Base-by-base conservation (phyloP, 2,797 vertebrate species). In the Gadopsis bispinosus region DNA sequence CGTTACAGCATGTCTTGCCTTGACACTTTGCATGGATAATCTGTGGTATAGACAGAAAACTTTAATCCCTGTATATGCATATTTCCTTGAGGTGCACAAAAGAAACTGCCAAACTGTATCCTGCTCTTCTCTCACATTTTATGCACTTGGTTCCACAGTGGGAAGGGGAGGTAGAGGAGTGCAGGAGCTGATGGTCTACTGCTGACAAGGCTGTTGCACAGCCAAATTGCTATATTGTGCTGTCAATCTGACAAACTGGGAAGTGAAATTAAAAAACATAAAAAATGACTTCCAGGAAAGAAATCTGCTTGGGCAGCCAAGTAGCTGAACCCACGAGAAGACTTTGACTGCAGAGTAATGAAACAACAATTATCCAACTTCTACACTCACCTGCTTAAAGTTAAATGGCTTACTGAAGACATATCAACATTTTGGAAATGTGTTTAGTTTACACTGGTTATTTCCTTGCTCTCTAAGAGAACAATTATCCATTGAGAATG, bases 141-240 rank as follows among this genome's bases (percentile, higher is more conserved):
- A 51, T 80, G 43, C 39, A 47, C 29, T 61, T 61, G 12, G 45
- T 65, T 66, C 54, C 47, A 82, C 64, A 54, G 39, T 22, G 62
- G n/a, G 59, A 37, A 58, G 55, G 39, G 59, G 20, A 19, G 55
- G 43, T 51, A 16, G 45, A 70, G 72, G 33, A 79, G 54, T 62
- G 66, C 60, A 69, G 64, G 54, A 80, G 75, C 74, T 78, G 72
- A 87, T 70, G 22, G 45, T 75, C 35, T 67, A 51, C 74, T 37
- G 76, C 84, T 89, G 90, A 89, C 85, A 74, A 65, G 53, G 69
- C 75, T 83, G 74, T 51, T 78, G 50, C 75, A 50, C 85, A 50
- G 83, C 84, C 80, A 89, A 88, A 88, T 83, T 73, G 67, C 74
- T 77, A n/a, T 87, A 82, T 86, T 86, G 53, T 72, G 72, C 69